A percentile compares a stretch with the other conserved stretches of the same genome.
Evolutionary conservation across 2,113 vertebrate species (phyloP).

Genomic region (Dinomys branickii): DNA sequence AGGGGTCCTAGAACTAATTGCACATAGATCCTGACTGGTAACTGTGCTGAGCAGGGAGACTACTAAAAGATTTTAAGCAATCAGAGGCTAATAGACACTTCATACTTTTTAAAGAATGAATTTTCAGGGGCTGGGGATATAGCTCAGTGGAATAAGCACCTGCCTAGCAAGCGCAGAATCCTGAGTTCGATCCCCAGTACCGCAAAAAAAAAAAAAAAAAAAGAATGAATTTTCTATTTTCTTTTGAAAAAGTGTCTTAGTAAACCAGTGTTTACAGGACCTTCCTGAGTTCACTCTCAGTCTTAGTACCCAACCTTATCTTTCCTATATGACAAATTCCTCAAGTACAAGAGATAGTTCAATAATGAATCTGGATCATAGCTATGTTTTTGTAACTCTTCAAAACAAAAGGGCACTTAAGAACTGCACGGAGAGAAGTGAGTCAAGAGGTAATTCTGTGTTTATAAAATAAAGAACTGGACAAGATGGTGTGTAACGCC

Average conservation of each 20-base stretch:
- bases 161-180: no score
- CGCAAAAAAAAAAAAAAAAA: no score
- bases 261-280: neutral
- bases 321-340: neutral
- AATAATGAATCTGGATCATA: slow-evolving; percentile 3
- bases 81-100: neutral
- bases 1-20: neutral
- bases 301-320: neutral
- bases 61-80: neutral
- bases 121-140: no score
- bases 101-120: neutral
- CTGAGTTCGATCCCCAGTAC: no score
- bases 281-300: neutral
- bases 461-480: neutral
- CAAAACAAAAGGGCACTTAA: neutral
- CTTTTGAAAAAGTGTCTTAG: neutral
- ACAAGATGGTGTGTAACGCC: neutral
- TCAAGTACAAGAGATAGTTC: neutral
- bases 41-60: neutral
- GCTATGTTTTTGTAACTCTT: neutral
- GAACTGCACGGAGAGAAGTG: neutral
- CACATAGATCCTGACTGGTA: no score
- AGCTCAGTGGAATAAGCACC: no score
- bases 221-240: neutral
- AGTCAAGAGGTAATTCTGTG: neutral